phyloP scores from a whole-genome alignment of 2,113 vertebrate genomes.

The Cardinalis cardinalis region DNA sequence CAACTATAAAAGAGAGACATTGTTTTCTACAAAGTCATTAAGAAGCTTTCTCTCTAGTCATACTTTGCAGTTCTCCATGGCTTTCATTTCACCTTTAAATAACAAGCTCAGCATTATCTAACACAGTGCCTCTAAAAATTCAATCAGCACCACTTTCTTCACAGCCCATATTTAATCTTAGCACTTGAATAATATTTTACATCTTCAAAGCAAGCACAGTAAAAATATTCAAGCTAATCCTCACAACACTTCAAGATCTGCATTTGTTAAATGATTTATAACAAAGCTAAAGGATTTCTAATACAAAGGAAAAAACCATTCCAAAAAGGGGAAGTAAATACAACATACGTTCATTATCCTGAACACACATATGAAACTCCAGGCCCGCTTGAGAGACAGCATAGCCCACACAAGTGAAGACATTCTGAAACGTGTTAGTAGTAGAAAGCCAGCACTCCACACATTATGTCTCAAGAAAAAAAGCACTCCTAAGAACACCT shows the following conservation, averaged over 20 bases:
- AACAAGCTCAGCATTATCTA: neutral
- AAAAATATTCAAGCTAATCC: neutral
- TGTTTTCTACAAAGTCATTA: neutral
- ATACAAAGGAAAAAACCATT: neutral
- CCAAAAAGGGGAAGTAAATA: neutral
- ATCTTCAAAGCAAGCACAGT: neutral
- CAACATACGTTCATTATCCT: neutral
- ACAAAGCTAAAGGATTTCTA: neutral
- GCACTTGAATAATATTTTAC: neutral
- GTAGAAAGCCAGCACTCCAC: neutral
- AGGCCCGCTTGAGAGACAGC: neutral
- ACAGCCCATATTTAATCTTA: neutral
- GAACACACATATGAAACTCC: neutral
- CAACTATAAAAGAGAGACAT: neutral
- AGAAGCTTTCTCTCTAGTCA: neutral
- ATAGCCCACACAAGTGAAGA: neutral
- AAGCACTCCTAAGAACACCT: neutral
- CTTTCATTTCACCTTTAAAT: neutral
- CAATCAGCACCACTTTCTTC: neutral
- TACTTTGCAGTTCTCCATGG: neutral
- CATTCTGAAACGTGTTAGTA: neutral
- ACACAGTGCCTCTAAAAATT: neutral
- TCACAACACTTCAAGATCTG: neutral
- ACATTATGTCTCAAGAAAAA: rapidly evolving
- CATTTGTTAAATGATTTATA: neutral